phyloP scores from a whole-genome alignment of 37 sponge, comb jelly and placozoan genomes.

The Spongilla lacustris region DNA sequence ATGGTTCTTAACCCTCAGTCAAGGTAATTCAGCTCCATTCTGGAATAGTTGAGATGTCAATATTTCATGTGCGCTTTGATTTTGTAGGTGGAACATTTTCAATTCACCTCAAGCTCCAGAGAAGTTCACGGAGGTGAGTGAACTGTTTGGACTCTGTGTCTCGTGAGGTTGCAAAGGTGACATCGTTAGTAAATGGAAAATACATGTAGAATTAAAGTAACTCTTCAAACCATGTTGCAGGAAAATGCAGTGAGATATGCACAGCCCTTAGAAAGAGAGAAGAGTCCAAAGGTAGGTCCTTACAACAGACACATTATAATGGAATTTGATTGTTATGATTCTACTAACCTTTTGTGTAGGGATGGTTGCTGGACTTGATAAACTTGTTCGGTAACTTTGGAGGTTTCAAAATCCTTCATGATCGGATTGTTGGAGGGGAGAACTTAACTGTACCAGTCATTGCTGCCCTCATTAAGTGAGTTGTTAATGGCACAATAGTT shows the following conservation, averaged over 20 bases:
- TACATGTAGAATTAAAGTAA: no score
- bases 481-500: background rate
- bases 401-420: slow-evolving; percentile 76
- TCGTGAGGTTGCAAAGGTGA: background rate
- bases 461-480: slow-evolving; percentile 80
- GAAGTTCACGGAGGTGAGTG: slow-evolving; percentile 28
- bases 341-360: slow-evolving; percentile 52
- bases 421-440: slow-evolving; percentile 56
- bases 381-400: slow-evolving; percentile 86
- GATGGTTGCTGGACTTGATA: slow-evolving; percentile 92
- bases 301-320: background rate
- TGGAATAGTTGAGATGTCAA: background rate
- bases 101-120: slow-evolving; percentile 48
- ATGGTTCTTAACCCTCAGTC: slow-evolving; percentile 74
- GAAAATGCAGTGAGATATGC: background rate
- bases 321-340: background rate
- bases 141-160: background rate
- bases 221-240: background rate
- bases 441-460: slow-evolving; percentile 78
- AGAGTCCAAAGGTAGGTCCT: background rate
- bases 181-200: no score
- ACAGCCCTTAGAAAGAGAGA: background rate
- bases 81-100: slow-evolving; percentile 49
- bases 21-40: slow-evolving; percentile 51
- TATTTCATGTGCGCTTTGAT: background rate